These are phyloP conservation scores for Sialia sialis DNA, from an alignment of 2,113 vertebrate species.

Conservation along the genomic window DNA sequence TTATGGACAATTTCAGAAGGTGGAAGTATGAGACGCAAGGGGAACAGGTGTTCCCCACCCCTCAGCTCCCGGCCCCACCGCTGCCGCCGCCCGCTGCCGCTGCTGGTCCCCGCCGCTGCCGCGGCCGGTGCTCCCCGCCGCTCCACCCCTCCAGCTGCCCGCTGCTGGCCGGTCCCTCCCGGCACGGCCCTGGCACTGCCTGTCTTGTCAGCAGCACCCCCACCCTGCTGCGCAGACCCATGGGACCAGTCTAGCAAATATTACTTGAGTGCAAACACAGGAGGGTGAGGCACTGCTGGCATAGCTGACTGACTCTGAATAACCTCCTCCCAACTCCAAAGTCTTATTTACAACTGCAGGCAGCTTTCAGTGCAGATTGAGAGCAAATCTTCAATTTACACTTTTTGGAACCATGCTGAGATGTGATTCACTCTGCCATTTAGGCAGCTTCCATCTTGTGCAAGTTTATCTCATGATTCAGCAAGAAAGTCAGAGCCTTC, in stretches of 20 bases:
- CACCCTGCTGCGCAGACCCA: too few relatives aligned
- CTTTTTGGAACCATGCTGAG: neutral
- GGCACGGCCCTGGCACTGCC: too few relatives aligned
- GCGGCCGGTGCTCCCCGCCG: too few relatives aligned
- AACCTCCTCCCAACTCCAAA: neutral
- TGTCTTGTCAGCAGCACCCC: too few relatives aligned
- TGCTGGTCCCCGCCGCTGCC: too few relatives aligned
- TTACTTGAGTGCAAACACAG: neutral
- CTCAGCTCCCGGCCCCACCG: too few relatives aligned
- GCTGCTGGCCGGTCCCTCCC: too few relatives aligned
- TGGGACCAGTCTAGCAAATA: neutral
- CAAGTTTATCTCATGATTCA: neutral
- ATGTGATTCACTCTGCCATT: neutral
- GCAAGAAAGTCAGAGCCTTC: neutral
- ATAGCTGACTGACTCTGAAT: neutral
- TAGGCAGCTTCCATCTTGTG: neutral
- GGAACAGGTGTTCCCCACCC: too few relatives aligned
- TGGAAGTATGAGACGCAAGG: too few relatives aligned
- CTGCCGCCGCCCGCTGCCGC: too few relatives aligned
- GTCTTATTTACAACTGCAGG: neutral
- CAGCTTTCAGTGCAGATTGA: neutral
- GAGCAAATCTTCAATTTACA: neutral
- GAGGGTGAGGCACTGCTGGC: neutral
- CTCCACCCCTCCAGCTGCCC: too few relatives aligned
- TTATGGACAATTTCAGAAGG: too few relatives aligned